These are phyloP conservation scores for Pyrgilauda ruficollis DNA, from an alignment of 2,113 vertebrate species.

Conservation along the genomic window DNA sequence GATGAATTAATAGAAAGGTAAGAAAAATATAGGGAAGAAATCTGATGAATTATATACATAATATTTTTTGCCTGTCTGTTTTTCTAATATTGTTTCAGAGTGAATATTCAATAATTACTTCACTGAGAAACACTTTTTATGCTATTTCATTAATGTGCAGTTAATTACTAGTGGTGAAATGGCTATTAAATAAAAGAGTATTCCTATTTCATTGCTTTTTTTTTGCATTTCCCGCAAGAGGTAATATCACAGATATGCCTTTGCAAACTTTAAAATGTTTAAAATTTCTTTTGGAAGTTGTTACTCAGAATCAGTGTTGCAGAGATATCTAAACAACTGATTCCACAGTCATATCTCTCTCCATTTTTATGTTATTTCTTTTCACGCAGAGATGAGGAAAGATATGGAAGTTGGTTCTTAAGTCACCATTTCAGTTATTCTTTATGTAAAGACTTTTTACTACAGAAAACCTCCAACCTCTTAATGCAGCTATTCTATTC, in stretches of 20 bases:
- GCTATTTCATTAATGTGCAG: background rate
- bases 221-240: background rate
- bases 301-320: background rate
- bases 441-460: background rate
- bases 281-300: background rate
- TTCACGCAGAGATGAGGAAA: background rate
- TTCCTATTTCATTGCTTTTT: background rate
- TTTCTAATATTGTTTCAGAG: constrained; percentile 7
- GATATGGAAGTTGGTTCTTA: background rate
- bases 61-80: background rate
- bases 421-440: background rate
- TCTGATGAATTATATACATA: background rate
- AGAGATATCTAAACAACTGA: background rate
- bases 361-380: background rate
- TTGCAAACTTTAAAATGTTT: constrained; percentile 14
- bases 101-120: constrained; percentile 58
- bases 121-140: constrained; percentile 23
- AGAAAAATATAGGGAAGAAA: background rate
- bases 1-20: background rate
- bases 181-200: background rate
- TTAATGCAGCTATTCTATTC: background rate
- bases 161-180: constrained; percentile 49
- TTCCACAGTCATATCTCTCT: background rate
- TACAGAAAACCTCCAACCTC: background rate
- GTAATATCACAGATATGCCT: background rate